Conservation (phyloP, 2,888 invertebrate species). For the Cataglyphis albicans region DNA sequence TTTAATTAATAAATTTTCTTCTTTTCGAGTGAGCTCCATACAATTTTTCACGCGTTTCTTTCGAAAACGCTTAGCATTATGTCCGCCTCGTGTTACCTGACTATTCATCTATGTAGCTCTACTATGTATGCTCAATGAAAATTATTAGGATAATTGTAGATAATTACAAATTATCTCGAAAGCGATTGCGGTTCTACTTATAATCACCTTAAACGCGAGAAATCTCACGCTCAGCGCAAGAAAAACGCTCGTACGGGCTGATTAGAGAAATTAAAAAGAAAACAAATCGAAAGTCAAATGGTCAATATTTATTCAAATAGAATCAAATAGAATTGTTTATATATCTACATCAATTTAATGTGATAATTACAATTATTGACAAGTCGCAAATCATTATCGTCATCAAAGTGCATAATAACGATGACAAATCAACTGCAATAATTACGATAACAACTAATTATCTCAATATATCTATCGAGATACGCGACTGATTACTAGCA, state of each 20-base stretch:
- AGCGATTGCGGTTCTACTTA: conserved; percentile 19
- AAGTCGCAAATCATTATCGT: neutral
- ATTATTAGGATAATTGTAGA: conserved; percentile 33
- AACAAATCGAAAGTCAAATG: neutral
- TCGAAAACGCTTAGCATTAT: conserved; percentile 10
- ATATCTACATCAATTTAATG: conserved; percentile 9
- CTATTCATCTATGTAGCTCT: conserved; percentile 26
- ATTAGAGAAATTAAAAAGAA: neutral
- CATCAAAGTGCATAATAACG: neutral
- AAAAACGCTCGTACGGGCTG: too few relatives aligned
- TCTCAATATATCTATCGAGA: neutral
- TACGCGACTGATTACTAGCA: neutral
- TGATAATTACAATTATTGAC: conserved; percentile 10
- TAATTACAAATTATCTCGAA: conserved; percentile 27
- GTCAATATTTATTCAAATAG: neutral
- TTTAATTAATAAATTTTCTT: neutral
- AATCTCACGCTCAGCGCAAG: conserved; percentile 17
- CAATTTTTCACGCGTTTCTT: conserved; percentile 24
- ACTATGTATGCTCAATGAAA: conserved; percentile 48
- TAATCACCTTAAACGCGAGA: conserved; percentile 24
- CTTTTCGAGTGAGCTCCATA: neutral
- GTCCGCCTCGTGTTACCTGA: conserved; percentile 46
- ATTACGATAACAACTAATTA: conserved; percentile 10
- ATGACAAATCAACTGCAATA: neutral
- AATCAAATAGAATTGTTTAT: neutral